Base-by-base conservation (phyloP, 2,888 invertebrate species). In the Cynaeus angustus region DNA sequence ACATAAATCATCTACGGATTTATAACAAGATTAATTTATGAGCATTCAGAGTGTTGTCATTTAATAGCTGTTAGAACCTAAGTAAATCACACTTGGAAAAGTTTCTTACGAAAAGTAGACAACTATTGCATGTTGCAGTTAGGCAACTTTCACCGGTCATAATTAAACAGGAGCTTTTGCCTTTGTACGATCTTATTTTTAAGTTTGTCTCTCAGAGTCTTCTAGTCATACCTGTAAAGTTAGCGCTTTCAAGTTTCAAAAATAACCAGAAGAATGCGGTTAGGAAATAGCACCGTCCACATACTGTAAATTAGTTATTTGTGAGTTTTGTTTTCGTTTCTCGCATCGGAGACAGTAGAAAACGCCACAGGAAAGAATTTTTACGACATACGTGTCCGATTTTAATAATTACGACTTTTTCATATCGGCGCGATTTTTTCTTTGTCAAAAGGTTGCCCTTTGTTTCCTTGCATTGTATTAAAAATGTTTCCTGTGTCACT, bases 391-490 rank as follows among this genome's bases (percentile, higher is more conserved):
- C 56, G 56, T 56, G 56, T 56, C 56, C 43, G 56, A 61, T 50
- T 61, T 61, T 61, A 45, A 61, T 61, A 61, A 50, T 56, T 33
- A 33, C 7, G 33, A 7, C 3, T 13, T 30, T 37, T 33, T 33
- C 33, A 61, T 52, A 50, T 37, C 12, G 48, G 38, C 12, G 53
- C 64, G 33, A 53, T 45, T 52, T 53, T 50, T 64, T 38, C 21
- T 61, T 62, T 26, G 6, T 61, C 9, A 8, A 59, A 67, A 53
- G 53, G 53, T 64, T 53, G 52, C 41, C 41, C 28, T 21, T 16
- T 13, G 52, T 72, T 72, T 72, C 72, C 73, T 71, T 65, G 65
- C 72, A 74, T 74, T 72, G 74, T 74, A 72, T 74, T 74, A 71
- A 69, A 72, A 74, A 72, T 70, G 70, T 69, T 72, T 73, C 73